A percentile compares a stretch with the other conserved stretches of the same genome.
Conservation (phyloP, 2,113 vertebrate species). For the Zonotrichia leucophrys region DNA sequence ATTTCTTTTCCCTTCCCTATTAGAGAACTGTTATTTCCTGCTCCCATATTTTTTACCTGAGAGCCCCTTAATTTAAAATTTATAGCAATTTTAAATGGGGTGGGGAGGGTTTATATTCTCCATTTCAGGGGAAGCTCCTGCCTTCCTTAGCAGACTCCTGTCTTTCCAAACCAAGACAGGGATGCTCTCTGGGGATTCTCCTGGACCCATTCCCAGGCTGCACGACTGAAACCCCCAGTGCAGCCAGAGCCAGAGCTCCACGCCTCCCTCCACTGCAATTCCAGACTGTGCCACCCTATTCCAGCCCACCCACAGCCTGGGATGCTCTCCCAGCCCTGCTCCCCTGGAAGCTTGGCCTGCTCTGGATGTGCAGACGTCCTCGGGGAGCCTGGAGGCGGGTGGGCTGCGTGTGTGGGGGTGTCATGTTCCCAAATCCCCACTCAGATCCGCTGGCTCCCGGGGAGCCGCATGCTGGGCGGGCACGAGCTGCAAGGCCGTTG, state of each 20-base stretch:
- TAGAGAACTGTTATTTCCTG: no score
- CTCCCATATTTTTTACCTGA: no score
- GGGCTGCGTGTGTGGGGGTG: not conserved
- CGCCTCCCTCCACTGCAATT: rapidly evolving
- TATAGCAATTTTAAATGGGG: no score
- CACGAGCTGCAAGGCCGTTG: rapidly evolving
- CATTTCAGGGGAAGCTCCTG: no score
- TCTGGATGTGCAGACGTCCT: not conserved
- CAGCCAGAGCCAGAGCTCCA: rapidly evolving
- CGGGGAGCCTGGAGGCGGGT: rapidly evolving
- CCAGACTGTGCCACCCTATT: not conserved
- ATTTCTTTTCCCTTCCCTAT: no score
- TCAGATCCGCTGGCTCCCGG: rapidly evolving
- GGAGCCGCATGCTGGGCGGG: rapidly evolving
- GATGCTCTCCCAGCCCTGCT: rapidly evolving
- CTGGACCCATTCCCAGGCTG: rapidly evolving
- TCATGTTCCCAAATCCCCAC: rapidly evolving
- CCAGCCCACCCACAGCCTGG: rapidly evolving
- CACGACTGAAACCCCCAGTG: rapidly evolving
- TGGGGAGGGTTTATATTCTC: no score
- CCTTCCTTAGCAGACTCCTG: no score
- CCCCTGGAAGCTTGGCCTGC: not conserved
- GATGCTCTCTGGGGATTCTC: not conserved
- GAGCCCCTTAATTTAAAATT: no score
- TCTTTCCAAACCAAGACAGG: no score